Evolutionary conservation across 1,140 invertebrate species (phyloP).

Genomic region (Plectrocnemia conspersa): DNA sequence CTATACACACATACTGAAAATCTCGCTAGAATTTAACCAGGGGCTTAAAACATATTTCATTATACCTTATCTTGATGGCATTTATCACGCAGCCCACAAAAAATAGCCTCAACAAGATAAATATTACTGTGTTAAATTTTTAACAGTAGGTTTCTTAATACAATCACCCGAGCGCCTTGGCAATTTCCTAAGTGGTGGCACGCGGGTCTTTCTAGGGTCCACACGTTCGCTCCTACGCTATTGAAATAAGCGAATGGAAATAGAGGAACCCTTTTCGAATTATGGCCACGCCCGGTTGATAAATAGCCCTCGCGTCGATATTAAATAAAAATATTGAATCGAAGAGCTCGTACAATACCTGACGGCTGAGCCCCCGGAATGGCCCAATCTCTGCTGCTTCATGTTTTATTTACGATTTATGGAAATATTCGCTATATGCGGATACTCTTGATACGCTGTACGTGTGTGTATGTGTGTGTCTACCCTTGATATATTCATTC

Average conservation of each 20-base stretch:
- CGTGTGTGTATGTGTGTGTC: not conserved
- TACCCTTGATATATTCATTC: slow-evolving; percentile 33
- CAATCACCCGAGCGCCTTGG: no score
- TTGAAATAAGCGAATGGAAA: not conserved
- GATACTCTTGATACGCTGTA: not conserved
- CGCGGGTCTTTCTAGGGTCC: no score
- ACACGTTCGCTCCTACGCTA: no score
- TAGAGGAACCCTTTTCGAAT: slow-evolving; percentile 24
- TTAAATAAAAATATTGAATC: slow-evolving; percentile 36
- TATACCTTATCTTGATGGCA: no score
- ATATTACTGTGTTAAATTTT: no score
- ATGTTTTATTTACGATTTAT: slow-evolving; percentile 36
- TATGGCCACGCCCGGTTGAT: slow-evolving; percentile 25
- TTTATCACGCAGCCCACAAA: no score
- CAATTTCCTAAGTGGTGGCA: no score
- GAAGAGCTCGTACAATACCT: slow-evolving; percentile 25
- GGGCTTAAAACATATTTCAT: no score
- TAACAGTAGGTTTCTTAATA: no score
- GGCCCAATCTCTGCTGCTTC: slow-evolving; percentile 33
- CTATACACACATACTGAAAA: no score
- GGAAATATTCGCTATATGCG: slow-evolving; percentile 25
- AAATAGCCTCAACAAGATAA: no score
- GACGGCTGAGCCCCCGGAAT: slow-evolving; percentile 22
- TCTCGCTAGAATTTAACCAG: no score
- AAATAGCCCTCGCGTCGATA: slow-evolving; percentile 31